A percentile compares a stretch with the other conserved stretches of the same genome.
These are phyloP conservation scores for Grammomys surdaster DNA, from an alignment of 2,113 vertebrate genomes.

Conservation along the genomic window DNA sequence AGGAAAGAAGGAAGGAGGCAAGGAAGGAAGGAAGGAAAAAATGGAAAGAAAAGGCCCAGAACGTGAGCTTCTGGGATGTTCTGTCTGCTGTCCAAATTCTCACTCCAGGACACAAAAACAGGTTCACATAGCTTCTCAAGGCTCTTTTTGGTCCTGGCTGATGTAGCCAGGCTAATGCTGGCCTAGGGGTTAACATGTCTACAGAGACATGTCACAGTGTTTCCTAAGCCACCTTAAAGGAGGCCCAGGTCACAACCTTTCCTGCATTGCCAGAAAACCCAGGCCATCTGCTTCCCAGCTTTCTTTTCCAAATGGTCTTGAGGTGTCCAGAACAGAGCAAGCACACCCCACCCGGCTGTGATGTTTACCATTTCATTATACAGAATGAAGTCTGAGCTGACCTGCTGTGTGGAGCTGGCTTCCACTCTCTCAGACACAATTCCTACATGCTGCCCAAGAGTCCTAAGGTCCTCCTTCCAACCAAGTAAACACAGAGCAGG, in stretches of 20 bases:
- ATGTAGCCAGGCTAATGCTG: background rate
- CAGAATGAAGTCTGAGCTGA: fast-evolving
- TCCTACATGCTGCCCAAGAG: background rate
- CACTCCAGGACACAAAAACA: fast-evolving
- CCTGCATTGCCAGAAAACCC: fast-evolving
- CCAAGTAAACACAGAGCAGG: background rate
- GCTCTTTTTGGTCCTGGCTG: background rate
- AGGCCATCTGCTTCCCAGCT: background rate
- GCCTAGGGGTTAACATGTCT: background rate
- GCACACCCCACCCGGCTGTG: background rate
- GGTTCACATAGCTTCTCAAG: fast-evolving
- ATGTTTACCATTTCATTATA: background rate
- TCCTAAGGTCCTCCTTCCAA: background rate
- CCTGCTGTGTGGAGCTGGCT: background rate
- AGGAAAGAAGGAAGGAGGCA: too few species aligned
- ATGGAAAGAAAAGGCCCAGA: background rate
- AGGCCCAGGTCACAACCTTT: background rate
- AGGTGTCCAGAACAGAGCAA: background rate
- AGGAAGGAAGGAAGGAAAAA: too few species aligned
- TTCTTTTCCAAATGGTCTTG: background rate
- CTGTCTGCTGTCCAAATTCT: fast-evolving
- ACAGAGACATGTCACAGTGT: too few species aligned
- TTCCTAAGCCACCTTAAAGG: background rate
- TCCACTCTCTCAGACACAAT: background rate
- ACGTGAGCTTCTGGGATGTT: background rate